Evolutionary conservation across 1,140 invertebrate species (phyloP).

Genomic region (Drosophila kikkawai): DNA sequence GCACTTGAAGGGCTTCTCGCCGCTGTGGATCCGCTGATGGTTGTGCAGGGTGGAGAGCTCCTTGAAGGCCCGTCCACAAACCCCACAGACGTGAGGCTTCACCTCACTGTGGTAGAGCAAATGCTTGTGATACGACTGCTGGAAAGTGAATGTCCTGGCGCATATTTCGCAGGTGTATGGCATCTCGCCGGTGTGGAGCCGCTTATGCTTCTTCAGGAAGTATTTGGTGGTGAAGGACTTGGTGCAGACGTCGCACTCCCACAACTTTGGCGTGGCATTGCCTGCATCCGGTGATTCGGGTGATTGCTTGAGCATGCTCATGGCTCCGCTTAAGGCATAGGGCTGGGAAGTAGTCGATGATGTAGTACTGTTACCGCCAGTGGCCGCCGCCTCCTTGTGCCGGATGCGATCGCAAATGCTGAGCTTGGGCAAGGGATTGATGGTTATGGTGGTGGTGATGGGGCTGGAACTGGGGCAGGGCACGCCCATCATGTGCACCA

Average conservation of each 20-base stretch:
- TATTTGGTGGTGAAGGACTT: constrained; percentile 96
- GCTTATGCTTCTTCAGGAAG: constrained; percentile 95
- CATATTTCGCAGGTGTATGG: constrained; percentile 94
- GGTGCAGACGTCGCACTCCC: constrained; percentile 93
- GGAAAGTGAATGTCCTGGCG: constrained; percentile 95
- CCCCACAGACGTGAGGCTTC: constrained; percentile 91
- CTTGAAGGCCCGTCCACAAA: constrained; percentile 94
- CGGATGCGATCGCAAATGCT: constrained; percentile 83
- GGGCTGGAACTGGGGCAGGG: constrained; percentile 68
- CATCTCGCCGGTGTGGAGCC: constrained; percentile 94
- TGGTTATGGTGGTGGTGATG: constrained; percentile 4
- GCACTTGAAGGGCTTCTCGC: constrained; percentile 96
- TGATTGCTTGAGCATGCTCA: constrained; percentile 71
- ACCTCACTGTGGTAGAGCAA: constrained; percentile 94
- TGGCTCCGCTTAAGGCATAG: constrained; percentile 65
- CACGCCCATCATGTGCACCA: constrained; percentile 88
- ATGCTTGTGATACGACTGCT: constrained; percentile 96
- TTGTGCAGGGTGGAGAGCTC: constrained; percentile 95
- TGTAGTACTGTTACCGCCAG: constrained; percentile 1
- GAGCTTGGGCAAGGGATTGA: constrained; percentile 60
- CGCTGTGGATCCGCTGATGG: constrained; percentile 93
- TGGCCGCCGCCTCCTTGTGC: constrained; percentile 61
- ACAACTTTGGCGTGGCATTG: constrained; percentile 86
- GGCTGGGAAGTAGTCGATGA: constrained; percentile 40
- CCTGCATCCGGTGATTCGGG: constrained; percentile 17